Evolutionary conservation across 2,113 vertebrate genomes (phyloP).

Genomic region (Felis chaus): DNA sequence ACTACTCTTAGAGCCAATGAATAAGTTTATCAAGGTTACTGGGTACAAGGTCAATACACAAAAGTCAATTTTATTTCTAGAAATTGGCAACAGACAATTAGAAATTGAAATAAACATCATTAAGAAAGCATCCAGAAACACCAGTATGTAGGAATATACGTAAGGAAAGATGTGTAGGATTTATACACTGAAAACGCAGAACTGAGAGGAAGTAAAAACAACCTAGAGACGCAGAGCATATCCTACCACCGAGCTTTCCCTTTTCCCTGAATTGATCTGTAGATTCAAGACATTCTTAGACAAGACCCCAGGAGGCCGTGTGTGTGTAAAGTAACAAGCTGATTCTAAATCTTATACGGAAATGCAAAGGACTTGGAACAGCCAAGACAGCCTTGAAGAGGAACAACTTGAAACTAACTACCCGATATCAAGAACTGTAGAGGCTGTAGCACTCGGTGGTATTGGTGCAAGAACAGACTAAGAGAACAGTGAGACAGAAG

Average conservation of each 20-base stretch:
- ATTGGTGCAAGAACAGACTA: rapidly evolving
- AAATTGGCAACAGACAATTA: not conserved
- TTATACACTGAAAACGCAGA: not conserved
- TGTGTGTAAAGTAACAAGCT: not conserved
- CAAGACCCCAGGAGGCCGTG: not conserved
- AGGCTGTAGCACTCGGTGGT: not conserved
- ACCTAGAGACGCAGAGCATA: not conserved
- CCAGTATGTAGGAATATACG: not conserved
- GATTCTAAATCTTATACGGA: not conserved
- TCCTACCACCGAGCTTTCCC: not conserved
- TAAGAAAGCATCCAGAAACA: not conserved
- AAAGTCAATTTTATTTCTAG: not conserved
- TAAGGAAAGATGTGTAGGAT: not conserved
- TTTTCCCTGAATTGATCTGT: not conserved
- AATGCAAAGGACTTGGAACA: not conserved
- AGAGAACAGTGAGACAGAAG: not conserved
- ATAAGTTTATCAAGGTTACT: not conserved
- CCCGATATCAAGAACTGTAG: not conserved
- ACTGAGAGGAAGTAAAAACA: not conserved
- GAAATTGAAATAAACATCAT: not conserved
- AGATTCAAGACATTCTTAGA: not conserved
- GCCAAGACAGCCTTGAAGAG: not conserved
- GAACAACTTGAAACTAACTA: rapidly evolving
- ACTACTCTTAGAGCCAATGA: not conserved
- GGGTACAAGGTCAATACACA: not conserved